phyloP scores from a whole-genome alignment of 2,797 vertebrate genomes.

The Leptodactylus fallax region DNA sequence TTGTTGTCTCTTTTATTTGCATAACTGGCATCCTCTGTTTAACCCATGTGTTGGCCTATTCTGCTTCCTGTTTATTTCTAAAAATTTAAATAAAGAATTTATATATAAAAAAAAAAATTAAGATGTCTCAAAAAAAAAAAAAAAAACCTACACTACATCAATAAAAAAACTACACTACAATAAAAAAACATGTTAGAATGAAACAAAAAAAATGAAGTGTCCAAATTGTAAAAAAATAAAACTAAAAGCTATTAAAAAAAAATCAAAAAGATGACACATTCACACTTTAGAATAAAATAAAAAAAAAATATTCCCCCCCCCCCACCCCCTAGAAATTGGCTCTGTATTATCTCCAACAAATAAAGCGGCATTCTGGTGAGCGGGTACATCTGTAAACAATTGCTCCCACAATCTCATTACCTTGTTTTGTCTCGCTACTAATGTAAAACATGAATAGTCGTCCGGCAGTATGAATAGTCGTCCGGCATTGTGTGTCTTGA shows the following conservation, averaged over 20 bases:
- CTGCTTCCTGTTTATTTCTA: too few species aligned
- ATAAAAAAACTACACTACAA: too few species aligned
- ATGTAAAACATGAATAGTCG: neutral
- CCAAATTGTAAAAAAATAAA: neutral
- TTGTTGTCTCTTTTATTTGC: too few species aligned
- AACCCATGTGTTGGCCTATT: too few species aligned
- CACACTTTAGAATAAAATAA: neutral
- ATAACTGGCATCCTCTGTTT: too few species aligned
- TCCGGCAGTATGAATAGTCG: neutral
- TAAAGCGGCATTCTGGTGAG: neutral
- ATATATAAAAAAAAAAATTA: too few species aligned
- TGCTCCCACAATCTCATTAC: neutral
- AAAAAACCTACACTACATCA: too few species aligned
- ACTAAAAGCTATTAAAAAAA: neutral
- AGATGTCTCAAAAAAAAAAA: too few species aligned
- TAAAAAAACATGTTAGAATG: neutral
- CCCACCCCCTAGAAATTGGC: neutral
- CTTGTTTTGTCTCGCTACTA: constrained; percentile 7
- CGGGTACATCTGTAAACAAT: neutral
- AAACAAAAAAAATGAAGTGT: neutral
- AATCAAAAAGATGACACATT: too few species aligned
- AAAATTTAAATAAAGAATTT: too few species aligned
- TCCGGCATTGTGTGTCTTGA: neutral
- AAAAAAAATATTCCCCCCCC: too few species aligned
- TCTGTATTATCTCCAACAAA: neutral